These are phyloP conservation scores for Tinamus major DNA, from an alignment of 2,797 vertebrate species.

Conservation along the genomic window DNA sequence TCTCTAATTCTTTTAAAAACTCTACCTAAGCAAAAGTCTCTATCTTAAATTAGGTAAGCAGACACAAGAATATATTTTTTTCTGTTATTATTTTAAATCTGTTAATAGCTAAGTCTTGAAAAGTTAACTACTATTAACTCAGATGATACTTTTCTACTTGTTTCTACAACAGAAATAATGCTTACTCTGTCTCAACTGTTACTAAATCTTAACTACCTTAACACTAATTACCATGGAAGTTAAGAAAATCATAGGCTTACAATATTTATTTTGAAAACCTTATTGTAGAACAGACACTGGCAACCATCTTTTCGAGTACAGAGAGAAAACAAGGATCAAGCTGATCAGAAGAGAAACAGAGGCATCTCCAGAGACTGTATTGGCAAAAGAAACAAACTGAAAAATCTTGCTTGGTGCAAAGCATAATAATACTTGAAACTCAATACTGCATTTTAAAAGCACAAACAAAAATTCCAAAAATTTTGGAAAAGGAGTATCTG, in stretches of 20 bases:
- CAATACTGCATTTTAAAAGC: background rate
- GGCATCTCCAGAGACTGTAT: background rate
- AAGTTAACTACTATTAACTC: background rate
- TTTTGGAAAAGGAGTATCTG: background rate
- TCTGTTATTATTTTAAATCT: background rate
- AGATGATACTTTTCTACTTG: background rate
- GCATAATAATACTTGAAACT: background rate
- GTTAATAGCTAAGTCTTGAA: background rate
- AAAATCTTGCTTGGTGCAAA: background rate
- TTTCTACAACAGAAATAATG: background rate
- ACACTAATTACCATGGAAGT: background rate
- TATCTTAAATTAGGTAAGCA: background rate
- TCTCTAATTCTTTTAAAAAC: background rate
- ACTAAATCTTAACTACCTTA: background rate
- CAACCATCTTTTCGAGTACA: background rate
- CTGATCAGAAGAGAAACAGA: background rate
- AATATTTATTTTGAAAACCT: background rate
- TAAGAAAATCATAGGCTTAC: background rate
- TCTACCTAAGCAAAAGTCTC: background rate
- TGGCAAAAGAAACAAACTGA: background rate
- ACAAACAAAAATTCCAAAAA: too few species aligned
- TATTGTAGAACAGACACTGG: background rate
- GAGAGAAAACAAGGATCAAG: background rate
- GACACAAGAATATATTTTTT: too few species aligned
- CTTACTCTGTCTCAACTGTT: background rate